Evolutionary conservation across 2,797 vertebrate species (phyloP).

Genomic region (Anomalospiza imberbis): DNA sequence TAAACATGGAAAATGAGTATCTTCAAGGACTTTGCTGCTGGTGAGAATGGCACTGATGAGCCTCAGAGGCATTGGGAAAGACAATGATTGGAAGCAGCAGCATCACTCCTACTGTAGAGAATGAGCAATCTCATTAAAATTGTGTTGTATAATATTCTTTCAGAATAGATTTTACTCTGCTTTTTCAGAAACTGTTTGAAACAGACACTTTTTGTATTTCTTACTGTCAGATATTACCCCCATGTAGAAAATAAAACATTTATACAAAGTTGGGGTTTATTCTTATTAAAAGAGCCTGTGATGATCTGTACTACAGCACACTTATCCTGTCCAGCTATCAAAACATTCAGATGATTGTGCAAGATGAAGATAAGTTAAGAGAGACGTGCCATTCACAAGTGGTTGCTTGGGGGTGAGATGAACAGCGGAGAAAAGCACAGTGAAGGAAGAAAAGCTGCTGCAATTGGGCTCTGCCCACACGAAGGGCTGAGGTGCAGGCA

Average conservation of each 20-base stretch:
- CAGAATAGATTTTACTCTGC: not conserved
- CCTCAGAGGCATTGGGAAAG: not conserved
- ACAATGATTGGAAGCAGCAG: not conserved
- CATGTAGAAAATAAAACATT: not conserved
- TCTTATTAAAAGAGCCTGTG: not conserved
- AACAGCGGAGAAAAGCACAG: not conserved
- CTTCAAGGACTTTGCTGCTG: not conserved
- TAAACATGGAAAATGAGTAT: slow-evolving; percentile 66
- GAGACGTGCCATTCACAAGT: not conserved
- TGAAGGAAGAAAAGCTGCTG: not conserved
- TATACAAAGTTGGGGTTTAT: not conserved
- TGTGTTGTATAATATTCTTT: slow-evolving; percentile 12
- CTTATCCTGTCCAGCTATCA: not conserved
- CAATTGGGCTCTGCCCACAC: not conserved
- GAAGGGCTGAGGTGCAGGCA: not conserved
- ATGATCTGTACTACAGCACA: not conserved
- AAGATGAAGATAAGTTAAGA: not conserved
- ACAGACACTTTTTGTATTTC: slow-evolving; percentile 19
- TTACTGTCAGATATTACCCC: not conserved
- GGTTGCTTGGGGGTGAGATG: not conserved
- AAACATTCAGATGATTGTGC: not conserved
- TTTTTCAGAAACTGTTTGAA: not conserved
- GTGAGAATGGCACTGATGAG: not conserved
- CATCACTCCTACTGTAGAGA: not conserved
- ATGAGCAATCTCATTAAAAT: not conserved